These are phyloP conservation scores for Ischnura elegans DNA, from an alignment of 2,888 invertebrate genomes.

Conservation along the genomic window DNA sequence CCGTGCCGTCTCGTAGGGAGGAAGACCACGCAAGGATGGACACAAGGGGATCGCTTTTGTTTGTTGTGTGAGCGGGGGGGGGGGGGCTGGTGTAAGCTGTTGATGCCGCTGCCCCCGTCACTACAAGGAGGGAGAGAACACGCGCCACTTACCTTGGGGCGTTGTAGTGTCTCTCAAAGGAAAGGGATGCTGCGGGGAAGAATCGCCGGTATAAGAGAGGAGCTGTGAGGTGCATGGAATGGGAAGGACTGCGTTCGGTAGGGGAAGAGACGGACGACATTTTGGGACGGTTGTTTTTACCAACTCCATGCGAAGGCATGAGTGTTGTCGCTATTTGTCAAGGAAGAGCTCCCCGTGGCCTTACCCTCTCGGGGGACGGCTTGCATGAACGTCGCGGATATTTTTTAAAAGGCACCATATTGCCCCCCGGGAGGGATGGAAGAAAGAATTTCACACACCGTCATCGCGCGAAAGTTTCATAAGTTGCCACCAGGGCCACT, in stretches of 20 bases:
- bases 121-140: neutral
- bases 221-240: neutral
- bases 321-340: slow-evolving; percentile 38
- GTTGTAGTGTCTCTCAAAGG: neutral
- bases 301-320: neutral
- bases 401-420: neutral
- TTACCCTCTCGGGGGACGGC: neutral
- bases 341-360: neutral
- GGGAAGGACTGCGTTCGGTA: neutral
- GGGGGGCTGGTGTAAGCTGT: neutral
- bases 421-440: neutral
- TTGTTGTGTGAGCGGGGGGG: neutral
- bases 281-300: neutral
- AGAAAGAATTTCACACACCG: neutral
- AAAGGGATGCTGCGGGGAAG: neutral
- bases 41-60: slow-evolving; percentile 5
- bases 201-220: neutral
- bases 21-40: neutral
- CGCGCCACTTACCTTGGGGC: neutral
- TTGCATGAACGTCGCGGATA: neutral
- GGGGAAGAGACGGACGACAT: neutral
- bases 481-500: neutral
- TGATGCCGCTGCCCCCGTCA: too few relatives aligned
- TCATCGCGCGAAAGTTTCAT: neutral
- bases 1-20: neutral